These are phyloP conservation scores for Chaetogeoica ovagalla DNA, from an alignment of 2,888 invertebrate genomes.

Conservation along the genomic window DNA sequence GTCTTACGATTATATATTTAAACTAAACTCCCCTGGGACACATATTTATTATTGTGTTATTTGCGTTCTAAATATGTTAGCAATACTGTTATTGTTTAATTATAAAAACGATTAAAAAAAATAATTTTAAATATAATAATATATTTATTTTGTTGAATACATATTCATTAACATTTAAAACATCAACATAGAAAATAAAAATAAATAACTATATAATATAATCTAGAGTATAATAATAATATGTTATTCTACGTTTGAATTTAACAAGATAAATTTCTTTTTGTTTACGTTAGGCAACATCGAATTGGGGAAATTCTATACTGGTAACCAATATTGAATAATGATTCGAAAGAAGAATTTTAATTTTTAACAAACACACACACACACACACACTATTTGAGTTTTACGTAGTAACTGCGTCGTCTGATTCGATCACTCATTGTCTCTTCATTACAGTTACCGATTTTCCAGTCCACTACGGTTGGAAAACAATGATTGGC, in stretches of 20 bases:
- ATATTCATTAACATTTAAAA: slow-evolving; percentile 19
- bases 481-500: slow-evolving; percentile 34
- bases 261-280: not conserved
- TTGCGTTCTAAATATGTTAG: slow-evolving; percentile 17
- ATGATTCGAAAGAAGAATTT: slow-evolving; percentile 1
- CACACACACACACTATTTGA: slow-evolving; percentile 14
- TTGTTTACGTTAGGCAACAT: slow-evolving; percentile 10
- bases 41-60: slow-evolving; percentile 1
- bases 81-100: slow-evolving; percentile 14
- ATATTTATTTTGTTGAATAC: slow-evolving; percentile 29
- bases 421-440: slow-evolving; percentile 83
- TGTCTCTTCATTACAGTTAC: slow-evolving; percentile 64
- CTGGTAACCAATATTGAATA: slow-evolving; percentile 20
- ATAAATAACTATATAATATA: slow-evolving; percentile 34
- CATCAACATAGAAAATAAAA: slow-evolving; percentile 15
- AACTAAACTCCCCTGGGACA: slow-evolving; percentile 1
- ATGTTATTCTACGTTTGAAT: slow-evolving; percentile 26
- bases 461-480: slow-evolving; percentile 41
- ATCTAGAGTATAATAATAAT: slow-evolving; percentile 21
- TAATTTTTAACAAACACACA: not conserved
- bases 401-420: slow-evolving; percentile 74
- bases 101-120: slow-evolving; percentile 20
- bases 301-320: slow-evolving; percentile 4
- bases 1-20: not conserved
- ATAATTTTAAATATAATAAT: slow-evolving; percentile 17